Conservation (phyloP, 2,888 invertebrate genomes). For the Drosophila ustulata region DNA sequence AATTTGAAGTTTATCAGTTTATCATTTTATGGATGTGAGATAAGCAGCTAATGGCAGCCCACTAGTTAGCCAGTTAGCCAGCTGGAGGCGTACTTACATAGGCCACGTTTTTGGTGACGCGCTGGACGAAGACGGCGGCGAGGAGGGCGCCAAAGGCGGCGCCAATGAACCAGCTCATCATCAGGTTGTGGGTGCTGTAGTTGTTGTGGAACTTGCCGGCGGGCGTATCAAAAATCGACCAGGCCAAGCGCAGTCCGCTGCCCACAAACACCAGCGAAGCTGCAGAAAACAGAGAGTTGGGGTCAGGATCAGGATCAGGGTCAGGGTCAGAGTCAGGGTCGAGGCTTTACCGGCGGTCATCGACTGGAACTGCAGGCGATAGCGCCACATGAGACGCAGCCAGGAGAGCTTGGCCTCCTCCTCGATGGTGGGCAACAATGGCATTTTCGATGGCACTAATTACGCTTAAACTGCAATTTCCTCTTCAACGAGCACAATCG, state of each 20-base stretch:
- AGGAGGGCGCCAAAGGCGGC: slow-evolving; percentile 74
- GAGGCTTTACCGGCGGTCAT: slow-evolving; percentile 72
- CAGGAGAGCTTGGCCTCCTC: slow-evolving; percentile 71
- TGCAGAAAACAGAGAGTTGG: slow-evolving; percentile 30
- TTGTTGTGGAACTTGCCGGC: slow-evolving; percentile 62
- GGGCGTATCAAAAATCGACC: slow-evolving; percentile 79
- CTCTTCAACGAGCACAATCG: slow-evolving; percentile 18
- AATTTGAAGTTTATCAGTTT: slow-evolving; percentile 59
- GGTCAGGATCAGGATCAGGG: not conserved
- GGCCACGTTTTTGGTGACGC: slow-evolving; percentile 78
- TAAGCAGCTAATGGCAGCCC: slow-evolving; percentile 48
- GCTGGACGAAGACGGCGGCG: slow-evolving; percentile 77
- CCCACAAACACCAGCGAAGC: slow-evolving; percentile 77
- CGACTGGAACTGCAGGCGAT: slow-evolving; percentile 78
- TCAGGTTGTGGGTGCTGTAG: slow-evolving; percentile 67
- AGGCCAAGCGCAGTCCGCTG: slow-evolving; percentile 80
- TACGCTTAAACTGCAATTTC: slow-evolving; percentile 19
- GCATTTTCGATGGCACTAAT: slow-evolving; percentile 54
- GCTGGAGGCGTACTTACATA: slow-evolving; percentile 73
- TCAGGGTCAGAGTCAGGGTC: not conserved
- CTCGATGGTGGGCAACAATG: slow-evolving; percentile 71
- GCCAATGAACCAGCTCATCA: slow-evolving; percentile 82
- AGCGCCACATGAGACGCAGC: slow-evolving; percentile 73
- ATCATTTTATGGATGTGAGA: slow-evolving; percentile 51
- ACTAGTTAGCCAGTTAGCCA: not conserved